Base-by-base conservation (phyloP, 2,797 vertebrate genomes). In the Poecile montanus region DNA sequence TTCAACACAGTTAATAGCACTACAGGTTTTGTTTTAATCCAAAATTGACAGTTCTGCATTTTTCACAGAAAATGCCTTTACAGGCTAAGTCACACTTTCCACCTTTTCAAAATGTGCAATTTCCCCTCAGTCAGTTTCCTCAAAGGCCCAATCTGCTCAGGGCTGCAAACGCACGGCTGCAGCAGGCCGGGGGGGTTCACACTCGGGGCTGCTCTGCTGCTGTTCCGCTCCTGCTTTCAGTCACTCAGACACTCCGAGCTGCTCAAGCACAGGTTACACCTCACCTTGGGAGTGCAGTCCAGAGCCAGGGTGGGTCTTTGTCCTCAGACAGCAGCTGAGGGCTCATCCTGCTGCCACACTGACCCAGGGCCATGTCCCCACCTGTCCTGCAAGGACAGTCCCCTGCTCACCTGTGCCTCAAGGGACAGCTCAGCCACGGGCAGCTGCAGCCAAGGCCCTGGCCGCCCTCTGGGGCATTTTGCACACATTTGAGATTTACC, bases 41-140 rank as follows among this genome's bases (percentile, higher is more conserved):
- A 65, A 53, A 94, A 70, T 38, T 95, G 92, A 91, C 85, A 91
- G 82, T 32, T 95, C 94, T 21, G 7, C 45, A 30, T 85, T 82
- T 96, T 91, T 93, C 85, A 88, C 71, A 76, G 74, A 80, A 77
- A 77, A 84, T 78, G 68, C 91, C 91, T 92, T 91, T 88, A 71
- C 89, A 67, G 11, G 47, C 83, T 34, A 36, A 58, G 45, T 86
- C 93, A 13, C 77, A 29, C 83, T 72, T 85, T 62, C 75, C 70
- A 81, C 91, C 91, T 61, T 57, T 53, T 93, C 32, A 36, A 48
- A 83, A 73, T 32, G 73, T 2, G 32, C 9, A 82, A 50, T 68
- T 86, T 80, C 53, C 75, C 76, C 65, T 60, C 79, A n/a, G 34
- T 60, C 26, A 67, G 22, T 51, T 80, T 36, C 48, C 79, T 74